phyloP scores from a whole-genome alignment of 2,113 vertebrate genomes.

The Equus przewalskii region DNA sequence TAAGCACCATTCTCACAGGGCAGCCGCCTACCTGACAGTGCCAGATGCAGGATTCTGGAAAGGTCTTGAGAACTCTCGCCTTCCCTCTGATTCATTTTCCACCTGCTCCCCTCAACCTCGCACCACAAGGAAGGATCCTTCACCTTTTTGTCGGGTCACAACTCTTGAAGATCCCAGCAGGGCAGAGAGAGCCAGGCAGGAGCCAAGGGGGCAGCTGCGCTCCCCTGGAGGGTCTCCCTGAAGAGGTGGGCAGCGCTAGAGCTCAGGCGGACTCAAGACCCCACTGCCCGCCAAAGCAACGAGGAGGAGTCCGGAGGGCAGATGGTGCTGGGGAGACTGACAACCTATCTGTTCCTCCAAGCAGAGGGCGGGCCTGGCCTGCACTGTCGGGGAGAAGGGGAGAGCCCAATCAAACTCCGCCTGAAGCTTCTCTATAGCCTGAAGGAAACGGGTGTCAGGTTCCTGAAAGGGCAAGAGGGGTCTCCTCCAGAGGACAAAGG shows the following conservation, averaged over 20 bases:
- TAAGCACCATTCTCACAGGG: neutral
- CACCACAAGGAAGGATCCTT: neutral
- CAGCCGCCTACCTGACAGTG: no score
- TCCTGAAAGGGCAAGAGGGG: neutral
- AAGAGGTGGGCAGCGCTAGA: neutral
- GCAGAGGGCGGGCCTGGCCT: no score
- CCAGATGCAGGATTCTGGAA: neutral
- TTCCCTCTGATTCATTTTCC: neutral
- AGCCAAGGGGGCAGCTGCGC: neutral
- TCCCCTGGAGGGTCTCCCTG: neutral
- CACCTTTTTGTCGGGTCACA: neutral
- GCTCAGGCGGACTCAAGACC: neutral
- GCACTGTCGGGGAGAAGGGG: no score
- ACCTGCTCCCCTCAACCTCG: neutral
- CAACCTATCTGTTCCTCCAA: neutral
- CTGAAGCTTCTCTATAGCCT: neutral
- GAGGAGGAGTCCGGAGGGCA: neutral
- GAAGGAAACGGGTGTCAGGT: no score
- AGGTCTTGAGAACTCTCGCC: neutral
- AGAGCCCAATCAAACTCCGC: neutral
- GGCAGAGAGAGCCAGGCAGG: neutral
- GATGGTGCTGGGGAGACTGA: rapidly evolving
- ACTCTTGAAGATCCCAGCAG: neutral
- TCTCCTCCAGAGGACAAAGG: neutral
- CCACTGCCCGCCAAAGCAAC: neutral